Conservation (phyloP, 1,140 invertebrate species). For the Anastrepha ludens region DNA sequence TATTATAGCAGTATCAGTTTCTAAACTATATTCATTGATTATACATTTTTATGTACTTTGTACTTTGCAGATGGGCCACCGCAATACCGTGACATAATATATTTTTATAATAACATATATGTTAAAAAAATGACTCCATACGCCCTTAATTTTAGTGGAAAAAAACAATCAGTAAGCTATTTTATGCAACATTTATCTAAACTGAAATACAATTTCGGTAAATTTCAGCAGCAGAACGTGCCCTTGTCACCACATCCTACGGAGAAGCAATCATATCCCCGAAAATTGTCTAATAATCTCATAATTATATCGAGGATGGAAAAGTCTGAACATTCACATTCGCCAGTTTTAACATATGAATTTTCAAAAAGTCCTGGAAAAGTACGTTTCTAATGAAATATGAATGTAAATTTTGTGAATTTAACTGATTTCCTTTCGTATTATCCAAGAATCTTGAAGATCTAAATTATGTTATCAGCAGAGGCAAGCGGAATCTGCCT, state of each 20-base stretch:
- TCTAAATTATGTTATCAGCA: conserved; percentile 71
- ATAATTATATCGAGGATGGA: conserved; percentile 83
- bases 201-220: conserved; percentile 55
- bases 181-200: background rate
- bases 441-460: conserved; percentile 69
- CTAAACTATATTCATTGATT: too few relatives aligned
- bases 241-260: conserved; percentile 87
- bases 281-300: conserved; percentile 79
- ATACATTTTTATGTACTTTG: too few relatives aligned
- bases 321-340: conserved; percentile 71
- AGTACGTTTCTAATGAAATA: conserved; percentile 75
- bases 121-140: conserved; percentile 88
- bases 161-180: conserved; percentile 75
- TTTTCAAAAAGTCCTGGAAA: conserved; percentile 93
- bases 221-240: conserved; percentile 75
- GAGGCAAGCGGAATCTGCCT: conserved; percentile 57
- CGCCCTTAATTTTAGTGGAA: conserved; percentile 83
- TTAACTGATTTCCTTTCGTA: conserved; percentile 32
- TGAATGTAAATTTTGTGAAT: conserved; percentile 9
- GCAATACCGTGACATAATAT: conserved; percentile 88
- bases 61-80: conserved; percentile 15
- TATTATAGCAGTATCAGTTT: too few relatives aligned
- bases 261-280: conserved; percentile 78
- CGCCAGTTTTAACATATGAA: conserved; percentile 83
- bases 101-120: conserved; percentile 95